Evolutionary conservation across 2,113 vertebrate species (phyloP).

Genomic region (Ochotona curzoniae): DNA sequence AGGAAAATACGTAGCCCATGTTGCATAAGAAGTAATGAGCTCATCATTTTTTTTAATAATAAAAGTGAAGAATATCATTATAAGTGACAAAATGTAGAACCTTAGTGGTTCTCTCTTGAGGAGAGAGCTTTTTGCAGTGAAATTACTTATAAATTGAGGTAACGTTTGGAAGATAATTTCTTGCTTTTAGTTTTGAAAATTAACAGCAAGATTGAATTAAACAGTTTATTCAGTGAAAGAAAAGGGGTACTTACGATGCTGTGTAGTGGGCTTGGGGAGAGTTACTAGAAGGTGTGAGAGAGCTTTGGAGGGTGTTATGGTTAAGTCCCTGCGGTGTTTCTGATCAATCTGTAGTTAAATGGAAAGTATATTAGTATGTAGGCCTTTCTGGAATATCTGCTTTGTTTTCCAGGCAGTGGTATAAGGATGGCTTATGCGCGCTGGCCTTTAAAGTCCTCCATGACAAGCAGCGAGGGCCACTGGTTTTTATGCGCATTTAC

Average conservation of each 20-base stretch:
- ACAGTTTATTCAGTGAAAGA: background rate
- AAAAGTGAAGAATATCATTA: conserved; percentile 6
- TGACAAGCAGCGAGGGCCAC: conserved; percentile 95
- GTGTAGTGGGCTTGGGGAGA: background rate
- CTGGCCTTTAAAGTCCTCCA: conserved; percentile 98
- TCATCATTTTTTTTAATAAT: conserved; percentile 1
- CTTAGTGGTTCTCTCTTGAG: conserved; percentile 29
- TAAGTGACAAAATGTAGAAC: background rate
- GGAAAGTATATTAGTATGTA: conserved; percentile 20
- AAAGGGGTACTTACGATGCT: background rate
- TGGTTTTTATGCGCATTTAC: conserved; percentile 96
- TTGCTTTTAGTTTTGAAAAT: conserved; percentile 51
- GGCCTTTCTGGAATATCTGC: conserved; percentile 30
- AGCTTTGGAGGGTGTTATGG: background rate
- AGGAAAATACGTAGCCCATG: background rate
- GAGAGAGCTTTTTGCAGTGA: background rate
- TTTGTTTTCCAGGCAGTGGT: conserved; percentile 90
- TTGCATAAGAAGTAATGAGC: conserved; percentile 10
- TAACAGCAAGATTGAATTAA: background rate
- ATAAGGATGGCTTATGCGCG: conserved; percentile 94
- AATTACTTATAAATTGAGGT: background rate
- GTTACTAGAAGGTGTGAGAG: background rate
- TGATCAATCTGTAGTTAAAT: background rate
- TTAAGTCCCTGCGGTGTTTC: conserved; percentile 7
- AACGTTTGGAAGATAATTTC: conserved; percentile 20